Evolutionary conservation across 2,797 vertebrate species (phyloP), one percentile per base, ranked within the genome.

Genomic region (Martes flavigula): DNA sequence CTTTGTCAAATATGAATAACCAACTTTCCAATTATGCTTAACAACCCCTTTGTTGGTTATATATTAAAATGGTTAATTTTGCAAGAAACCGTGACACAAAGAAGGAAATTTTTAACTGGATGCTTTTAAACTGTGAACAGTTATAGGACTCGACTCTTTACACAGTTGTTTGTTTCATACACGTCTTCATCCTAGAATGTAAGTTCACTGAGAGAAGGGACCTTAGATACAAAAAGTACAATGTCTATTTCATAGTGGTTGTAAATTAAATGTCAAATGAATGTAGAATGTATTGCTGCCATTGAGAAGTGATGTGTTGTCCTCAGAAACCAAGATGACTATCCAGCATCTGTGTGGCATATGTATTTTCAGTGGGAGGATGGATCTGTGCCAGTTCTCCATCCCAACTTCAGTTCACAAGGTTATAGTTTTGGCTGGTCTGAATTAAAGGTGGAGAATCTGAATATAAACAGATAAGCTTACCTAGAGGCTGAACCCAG

Each of bases 281-380:
- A 68, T 64, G 12, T 9, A 43, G 40, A 90, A 60, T 87, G 30
- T 25, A 46, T 66, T 51, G 13, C 70, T 87, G 9, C 64, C 75
- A 35, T 35, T 46, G 40, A 89, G 62, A 94, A 89, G 27, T 51
- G 35, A 79, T 15, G 7, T 79, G 30, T 20, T 79, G 4, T 91
- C 62, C 38, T 89, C 70, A 56, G 60, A 93, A 87, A 94, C 72
- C 66, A 62, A 68, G 66, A 62, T 64, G 60, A 56, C 8, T 56
- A 9, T 77, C 21, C 54, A 88, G 88, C 86, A 70, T 92, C 82
- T 70, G 27, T 78, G 72, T 66, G 51, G 40, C 90, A 60, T 81
- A 30, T 91, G 79, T 72, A 27, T 96, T 89, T 94, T 89, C 83
- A 91, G 72, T 88, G 56, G 54, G 82, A 90, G 8, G 12, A 93